Evolutionary conservation across 2,888 invertebrate genomes (phyloP).

Genomic region (Sycophila texana): DNA sequence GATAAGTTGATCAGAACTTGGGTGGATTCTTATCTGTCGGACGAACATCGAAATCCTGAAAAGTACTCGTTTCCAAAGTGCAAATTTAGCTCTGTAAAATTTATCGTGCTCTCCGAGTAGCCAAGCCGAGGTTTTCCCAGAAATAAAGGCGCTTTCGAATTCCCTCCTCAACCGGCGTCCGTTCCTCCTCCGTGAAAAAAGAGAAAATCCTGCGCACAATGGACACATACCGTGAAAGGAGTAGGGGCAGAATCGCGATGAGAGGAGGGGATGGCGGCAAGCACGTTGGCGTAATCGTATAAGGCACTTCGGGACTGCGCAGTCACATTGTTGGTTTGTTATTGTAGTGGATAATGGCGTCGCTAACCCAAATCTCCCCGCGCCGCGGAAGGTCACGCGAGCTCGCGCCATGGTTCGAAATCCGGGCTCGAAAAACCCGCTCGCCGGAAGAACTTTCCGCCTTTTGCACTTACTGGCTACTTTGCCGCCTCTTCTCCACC

Average conservation of each 20-base stretch:
- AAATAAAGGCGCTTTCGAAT: constrained; percentile 24
- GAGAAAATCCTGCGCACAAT: constrained; percentile 34
- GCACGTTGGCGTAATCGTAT: constrained; percentile 40
- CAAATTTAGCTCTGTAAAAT: too few relatives aligned
- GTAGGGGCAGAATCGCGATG: too few relatives aligned
- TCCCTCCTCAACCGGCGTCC: not conserved
- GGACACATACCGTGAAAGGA: not conserved
- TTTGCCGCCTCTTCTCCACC: not conserved
- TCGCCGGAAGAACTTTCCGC: not conserved
- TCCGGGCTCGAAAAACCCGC: not conserved
- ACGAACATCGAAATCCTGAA: not conserved
- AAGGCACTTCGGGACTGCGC: constrained; percentile 10
- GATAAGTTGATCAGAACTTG: too few relatives aligned
- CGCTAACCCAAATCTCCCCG: constrained; percentile 39
- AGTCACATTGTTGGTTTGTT: constrained; percentile 49
- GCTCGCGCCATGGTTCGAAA: too few relatives aligned
- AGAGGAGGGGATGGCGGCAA: too few relatives aligned
- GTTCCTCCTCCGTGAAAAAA: not conserved
- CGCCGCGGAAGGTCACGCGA: constrained; percentile 13
- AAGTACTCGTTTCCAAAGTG: not conserved
- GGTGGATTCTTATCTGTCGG: too few relatives aligned
- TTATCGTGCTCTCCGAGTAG: not conserved
- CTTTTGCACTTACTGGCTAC: constrained; percentile 16
- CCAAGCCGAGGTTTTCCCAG: not conserved
- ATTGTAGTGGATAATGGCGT: constrained; percentile 47